phyloP scores from a whole-genome alignment of 2,888 invertebrate species.

The Pilophorus perplexus region DNA sequence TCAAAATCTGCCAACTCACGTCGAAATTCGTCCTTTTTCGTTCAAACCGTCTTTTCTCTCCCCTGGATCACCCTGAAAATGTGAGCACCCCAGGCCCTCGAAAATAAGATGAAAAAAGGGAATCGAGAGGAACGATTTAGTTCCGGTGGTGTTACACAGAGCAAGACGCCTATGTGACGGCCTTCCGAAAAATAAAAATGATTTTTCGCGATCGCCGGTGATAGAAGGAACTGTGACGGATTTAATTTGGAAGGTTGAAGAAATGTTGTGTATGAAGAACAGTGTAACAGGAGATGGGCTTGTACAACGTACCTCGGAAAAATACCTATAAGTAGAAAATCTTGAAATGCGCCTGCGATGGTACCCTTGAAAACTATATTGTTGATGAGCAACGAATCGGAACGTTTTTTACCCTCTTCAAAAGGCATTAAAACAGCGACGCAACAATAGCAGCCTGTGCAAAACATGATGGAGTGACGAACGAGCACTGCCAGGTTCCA shows the following conservation, averaged over 20 bases:
- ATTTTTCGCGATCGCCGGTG: conserved; percentile 24
- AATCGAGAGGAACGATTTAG: neutral
- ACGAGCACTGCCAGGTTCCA: too few relatives aligned
- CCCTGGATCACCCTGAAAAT: neutral
- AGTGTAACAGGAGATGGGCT: too few relatives aligned
- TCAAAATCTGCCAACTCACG: neutral
- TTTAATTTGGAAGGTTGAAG: conserved; percentile 28
- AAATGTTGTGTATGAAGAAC: neutral
- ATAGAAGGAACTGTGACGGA: conserved; percentile 17
- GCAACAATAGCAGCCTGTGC: too few relatives aligned
- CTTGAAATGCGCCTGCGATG: too few relatives aligned
- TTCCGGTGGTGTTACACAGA: conserved; percentile 13
- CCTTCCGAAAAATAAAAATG: conserved; percentile 22
- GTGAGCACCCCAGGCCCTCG: too few relatives aligned
- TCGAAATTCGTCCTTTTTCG: neutral
- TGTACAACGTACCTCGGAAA: too few relatives aligned
- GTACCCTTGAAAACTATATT: neutral
- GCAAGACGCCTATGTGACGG: neutral
- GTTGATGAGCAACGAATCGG: neutral
- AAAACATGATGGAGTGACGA: too few relatives aligned
- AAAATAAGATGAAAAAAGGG: neutral
- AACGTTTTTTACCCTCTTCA: neutral
- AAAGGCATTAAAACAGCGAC: neutral
- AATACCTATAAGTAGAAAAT: too few relatives aligned
- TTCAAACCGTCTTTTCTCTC: neutral